Evolutionary conservation across 2,113 vertebrate genomes (phyloP), one percentile per base, ranked within the genome.

Genomic region (Zingel zingel): DNA sequence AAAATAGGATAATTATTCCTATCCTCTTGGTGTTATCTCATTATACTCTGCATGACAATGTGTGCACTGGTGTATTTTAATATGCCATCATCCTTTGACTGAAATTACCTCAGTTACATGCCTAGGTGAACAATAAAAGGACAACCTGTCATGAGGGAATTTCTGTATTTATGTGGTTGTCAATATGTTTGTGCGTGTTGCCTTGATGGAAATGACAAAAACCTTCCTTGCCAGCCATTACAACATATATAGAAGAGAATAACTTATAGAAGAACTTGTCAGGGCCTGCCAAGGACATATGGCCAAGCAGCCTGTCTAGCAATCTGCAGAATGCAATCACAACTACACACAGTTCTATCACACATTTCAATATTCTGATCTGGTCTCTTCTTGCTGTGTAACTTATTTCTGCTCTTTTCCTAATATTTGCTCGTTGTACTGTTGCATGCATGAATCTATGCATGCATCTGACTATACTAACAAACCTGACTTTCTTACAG

Each of bases 241-340:
- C 47, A 77, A 78, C 64, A 86, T 53, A 84, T 25, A 63, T 48
- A 78, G 58, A 36, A 54, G 47, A 80, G 27, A n/a, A n/a, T n/a
- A n/a, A n/a, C n/a, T n/a, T 25, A 63, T 48, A 78, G 58, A 36
- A 54, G 47, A 80, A n/a, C 77, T 86, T 89, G 87, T 89, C 61
- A 63, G 45, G 33, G 85, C 79, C 74, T 93, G 88, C 90, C 90
- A 89, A 82, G 83, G 83, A 89, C 88, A 91, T 91, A 90, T 86
- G 88, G 88, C 69, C 66, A 84, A 63, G 68, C 88, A 90, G 89
- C 79, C 90, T 90, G 88, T 91, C 83, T 72, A 77, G 79, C 85
- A 86, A 86, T 87, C 85, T 91, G 86, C 59, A 81, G 81, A 59
- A 61, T 82, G 69, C 27, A 21, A 79, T 88, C 79, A 66, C 87